Base-by-base conservation (phyloP, 2,797 vertebrate genomes). In the Neoniphon sammara region DNA sequence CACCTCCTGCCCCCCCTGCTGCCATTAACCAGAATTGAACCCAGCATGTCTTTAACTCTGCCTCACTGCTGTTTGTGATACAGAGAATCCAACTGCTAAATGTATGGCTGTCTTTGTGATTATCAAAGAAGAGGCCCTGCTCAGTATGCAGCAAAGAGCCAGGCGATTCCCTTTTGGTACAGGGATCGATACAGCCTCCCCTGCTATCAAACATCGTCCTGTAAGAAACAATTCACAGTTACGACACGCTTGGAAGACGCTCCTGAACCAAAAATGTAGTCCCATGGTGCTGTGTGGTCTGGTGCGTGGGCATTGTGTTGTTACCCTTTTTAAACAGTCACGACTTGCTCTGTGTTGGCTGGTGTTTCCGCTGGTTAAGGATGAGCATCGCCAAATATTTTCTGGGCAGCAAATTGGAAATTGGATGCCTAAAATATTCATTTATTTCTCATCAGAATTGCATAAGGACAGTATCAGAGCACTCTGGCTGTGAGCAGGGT, bases 271-370 rank as follows among this genome's bases (percentile, higher is more conserved):
- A 77, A 87, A 79, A 56, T 85, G 49, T 62, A 54, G 25, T 54
- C 65, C 68, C 80, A 85, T 78, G 78, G 75, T 55, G 60, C 75
- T 87, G 84, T 88, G 82, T 77, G 79, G 44, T 78, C 75, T 78
- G 78, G 78, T 85, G 80, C 66, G 85, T 86, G 82, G 84, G 82
- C 70, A 14, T 49, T 6, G 56, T 56, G 79, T 68, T 75, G 78
- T 81, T 81, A 68, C 80, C 75, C 69, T 67, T 78, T 87, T 85
- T 81, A 83, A 87, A 75, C 71, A 64, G 78, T 86, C 88, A 89
- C 87, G 69, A 87, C 65, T 76, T 44, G 63, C 61, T 59, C 52
- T 46, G 54, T 72, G 67, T 70, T 81, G 39, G 75, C 72, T 69
- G 36, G 63, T 75, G 3, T 73, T 73, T 62, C 70, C 73, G 30